Evolutionary conservation across 2,113 vertebrate species (phyloP).

Genomic region (Syngnathoides biaculeatus): DNA sequence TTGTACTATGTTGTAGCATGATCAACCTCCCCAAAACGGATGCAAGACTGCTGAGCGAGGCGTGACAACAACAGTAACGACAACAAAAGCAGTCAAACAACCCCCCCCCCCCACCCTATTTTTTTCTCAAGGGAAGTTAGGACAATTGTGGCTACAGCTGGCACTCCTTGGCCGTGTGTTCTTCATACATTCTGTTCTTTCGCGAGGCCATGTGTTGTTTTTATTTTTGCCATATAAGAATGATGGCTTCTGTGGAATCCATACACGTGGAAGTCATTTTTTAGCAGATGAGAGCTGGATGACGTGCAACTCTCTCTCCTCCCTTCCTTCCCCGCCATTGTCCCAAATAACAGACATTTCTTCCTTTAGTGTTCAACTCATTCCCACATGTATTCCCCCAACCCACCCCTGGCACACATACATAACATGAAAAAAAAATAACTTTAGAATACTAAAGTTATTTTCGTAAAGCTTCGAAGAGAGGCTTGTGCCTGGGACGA

Average conservation of each 20-base stretch:
- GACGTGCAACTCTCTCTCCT: background rate
- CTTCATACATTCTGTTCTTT: slow-evolving; percentile 19
- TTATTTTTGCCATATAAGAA: background rate
- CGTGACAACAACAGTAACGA: background rate
- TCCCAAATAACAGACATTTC: slow-evolving; percentile 28
- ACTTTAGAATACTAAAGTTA: background rate
- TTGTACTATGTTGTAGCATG: background rate
- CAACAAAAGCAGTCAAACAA: slow-evolving; percentile 28
- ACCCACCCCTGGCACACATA: slow-evolving; percentile 16
- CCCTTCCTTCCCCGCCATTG: slow-evolving; percentile 45
- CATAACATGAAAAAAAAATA: slow-evolving; percentile 3
- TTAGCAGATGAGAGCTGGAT: slow-evolving; percentile 8
- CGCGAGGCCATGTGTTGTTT: background rate
- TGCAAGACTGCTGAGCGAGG: background rate
- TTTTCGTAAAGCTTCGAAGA: too few species aligned
- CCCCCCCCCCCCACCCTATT: too few species aligned
- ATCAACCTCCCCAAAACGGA: background rate
- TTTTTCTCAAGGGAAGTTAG: slow-evolving; percentile 30
- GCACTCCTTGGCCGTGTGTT: slow-evolving; percentile 28
- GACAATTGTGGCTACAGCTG: slow-evolving; percentile 41
- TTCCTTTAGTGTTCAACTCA: slow-evolving; percentile 28
- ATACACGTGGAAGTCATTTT: slow-evolving; percentile 11
- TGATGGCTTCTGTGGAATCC: background rate
- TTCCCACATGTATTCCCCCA: slow-evolving; percentile 8
- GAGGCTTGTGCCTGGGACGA: too few species aligned